phyloP scores from a whole-genome alignment of 1,140 invertebrate species.

The Apis dorsata region DNA sequence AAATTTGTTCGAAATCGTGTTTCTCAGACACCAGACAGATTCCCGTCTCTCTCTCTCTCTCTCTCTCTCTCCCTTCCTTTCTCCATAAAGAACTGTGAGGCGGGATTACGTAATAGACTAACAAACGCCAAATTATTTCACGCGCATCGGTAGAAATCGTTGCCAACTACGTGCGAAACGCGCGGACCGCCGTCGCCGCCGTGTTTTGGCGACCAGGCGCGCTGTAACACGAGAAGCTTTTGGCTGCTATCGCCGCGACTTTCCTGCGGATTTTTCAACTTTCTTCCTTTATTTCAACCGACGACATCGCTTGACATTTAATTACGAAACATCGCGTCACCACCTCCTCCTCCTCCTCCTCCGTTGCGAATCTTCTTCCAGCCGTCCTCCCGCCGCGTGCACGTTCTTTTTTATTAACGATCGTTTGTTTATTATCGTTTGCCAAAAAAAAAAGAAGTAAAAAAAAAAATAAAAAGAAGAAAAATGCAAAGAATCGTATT shows the following conservation, averaged over 20 bases:
- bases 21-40: too few species aligned
- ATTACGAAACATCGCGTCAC: slow-evolving; percentile 24
- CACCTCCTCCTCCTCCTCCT: too few species aligned
- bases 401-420: background rate
- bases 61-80: background rate
- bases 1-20: background rate
- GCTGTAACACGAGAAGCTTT: slow-evolving; percentile 77
- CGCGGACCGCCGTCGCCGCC: slow-evolving; percentile 58
- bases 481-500: too few species aligned
- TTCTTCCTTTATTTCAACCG: slow-evolving; percentile 40
- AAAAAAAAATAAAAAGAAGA: too few species aligned
- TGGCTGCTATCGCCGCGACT: slow-evolving; percentile 52
- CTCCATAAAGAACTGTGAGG: slow-evolving; percentile 29
- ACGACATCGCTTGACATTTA: too few species aligned
- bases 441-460: too few species aligned
- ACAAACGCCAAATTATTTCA: slow-evolving; percentile 76
- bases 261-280: slow-evolving; percentile 49
- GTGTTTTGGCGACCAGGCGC: slow-evolving; percentile 74
- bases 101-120: slow-evolving; percentile 65
- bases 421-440: too few species aligned
- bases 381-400: too few species aligned
- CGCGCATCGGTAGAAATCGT: slow-evolving; percentile 76
- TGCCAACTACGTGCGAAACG: slow-evolving; percentile 76
- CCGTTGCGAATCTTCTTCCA: background rate
- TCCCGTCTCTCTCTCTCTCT: background rate